Evolutionary conservation across 2,113 vertebrate genomes (phyloP), one percentile per base, ranked within the genome.

Genomic region (Oncorhynchus nerka): DNA sequence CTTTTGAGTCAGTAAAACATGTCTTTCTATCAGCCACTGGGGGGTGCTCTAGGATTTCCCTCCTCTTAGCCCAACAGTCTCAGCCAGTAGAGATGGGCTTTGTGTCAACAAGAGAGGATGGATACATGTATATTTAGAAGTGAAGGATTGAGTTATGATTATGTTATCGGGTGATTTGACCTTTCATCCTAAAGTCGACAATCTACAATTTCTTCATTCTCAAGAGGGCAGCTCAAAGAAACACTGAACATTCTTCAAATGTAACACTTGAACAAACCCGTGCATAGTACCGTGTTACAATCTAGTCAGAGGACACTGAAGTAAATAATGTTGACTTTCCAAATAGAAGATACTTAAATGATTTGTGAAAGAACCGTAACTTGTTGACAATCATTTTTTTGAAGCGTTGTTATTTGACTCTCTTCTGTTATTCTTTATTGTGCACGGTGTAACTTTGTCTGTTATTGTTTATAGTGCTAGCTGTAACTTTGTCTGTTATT

Each of bases 11-110:
- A 19, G 26, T 22, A 15, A 11, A 26, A 51, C 62, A 76, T 48
- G 22, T 55, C 15, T 59, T 24, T 49, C 4, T 45, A 2, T 28
- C 48, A 70, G 34, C 85, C 88, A 83, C 79, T 13, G 75, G 82
- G 64, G 74, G 80, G 81, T 0, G 55, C 9, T 84, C 59, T 51
- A 34, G 55, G 70, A 74, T 30, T 45, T 45, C n/a, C 19, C 66
- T 32, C 1, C 19, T 39, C 19, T 20, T 62, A 57, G 4, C 55
- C 55, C 7, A 22, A 5, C 59, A 13, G n/a, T 9, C 15, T 55
- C 16, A 55, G 4, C 51, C 51, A 62, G n/a, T 3, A 5, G 1
- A 62, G n/a, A 4, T 62, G 20, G n/a, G 59, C 19, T 24, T 24
- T 3, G 8, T 62, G 59, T 62, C n/a, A 8, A 11, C 59, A n/a